Percentiles rank a stretch among this genome's conserved stretches.
Conservation (phyloP, 2,797 vertebrate species). For the Vespertilio murinus region DNA sequence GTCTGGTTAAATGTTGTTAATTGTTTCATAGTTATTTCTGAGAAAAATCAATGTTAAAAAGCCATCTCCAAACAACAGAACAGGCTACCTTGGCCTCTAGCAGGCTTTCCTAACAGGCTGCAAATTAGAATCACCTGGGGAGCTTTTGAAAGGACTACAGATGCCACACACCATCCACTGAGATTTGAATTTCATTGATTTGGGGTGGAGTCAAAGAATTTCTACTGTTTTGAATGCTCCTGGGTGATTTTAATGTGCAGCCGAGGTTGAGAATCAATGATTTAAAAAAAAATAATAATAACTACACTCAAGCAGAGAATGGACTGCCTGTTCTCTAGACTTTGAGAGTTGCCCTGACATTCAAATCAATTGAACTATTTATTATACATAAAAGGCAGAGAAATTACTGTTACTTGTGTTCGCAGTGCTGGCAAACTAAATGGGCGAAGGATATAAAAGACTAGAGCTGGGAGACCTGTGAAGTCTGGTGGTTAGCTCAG, state of each 20-base stretch:
- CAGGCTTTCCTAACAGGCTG: neutral
- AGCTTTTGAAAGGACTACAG: neutral
- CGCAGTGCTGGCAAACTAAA: neutral
- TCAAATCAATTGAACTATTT: conserved; percentile 40
- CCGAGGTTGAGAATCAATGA: conserved; percentile 32
- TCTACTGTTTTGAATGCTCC: conserved; percentile 11
- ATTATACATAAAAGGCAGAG: conserved; percentile 26
- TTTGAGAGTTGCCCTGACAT: conserved; percentile 25
- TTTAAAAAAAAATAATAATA: conserved; percentile 60
- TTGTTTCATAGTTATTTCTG: conserved; percentile 53
- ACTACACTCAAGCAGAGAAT: neutral
- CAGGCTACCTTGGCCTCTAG: neutral
- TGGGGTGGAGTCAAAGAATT: conserved; percentile 10
- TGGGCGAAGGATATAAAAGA: neutral
- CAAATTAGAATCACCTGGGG: neutral
- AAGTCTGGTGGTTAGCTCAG: neutral
- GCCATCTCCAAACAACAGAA: neutral
- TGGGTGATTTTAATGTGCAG: conserved; percentile 14
- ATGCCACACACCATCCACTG: neutral
- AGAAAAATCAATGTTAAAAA: conserved; percentile 58
- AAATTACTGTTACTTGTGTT: conserved; percentile 3
- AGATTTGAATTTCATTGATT: conserved; percentile 39
- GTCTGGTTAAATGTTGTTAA: conserved; percentile 48
- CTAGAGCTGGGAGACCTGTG: neutral
- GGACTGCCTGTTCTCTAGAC: neutral